Evolutionary conservation across 1,140 invertebrate species (phyloP).

Genomic region (Amphibalanus amphitrite): DNA sequence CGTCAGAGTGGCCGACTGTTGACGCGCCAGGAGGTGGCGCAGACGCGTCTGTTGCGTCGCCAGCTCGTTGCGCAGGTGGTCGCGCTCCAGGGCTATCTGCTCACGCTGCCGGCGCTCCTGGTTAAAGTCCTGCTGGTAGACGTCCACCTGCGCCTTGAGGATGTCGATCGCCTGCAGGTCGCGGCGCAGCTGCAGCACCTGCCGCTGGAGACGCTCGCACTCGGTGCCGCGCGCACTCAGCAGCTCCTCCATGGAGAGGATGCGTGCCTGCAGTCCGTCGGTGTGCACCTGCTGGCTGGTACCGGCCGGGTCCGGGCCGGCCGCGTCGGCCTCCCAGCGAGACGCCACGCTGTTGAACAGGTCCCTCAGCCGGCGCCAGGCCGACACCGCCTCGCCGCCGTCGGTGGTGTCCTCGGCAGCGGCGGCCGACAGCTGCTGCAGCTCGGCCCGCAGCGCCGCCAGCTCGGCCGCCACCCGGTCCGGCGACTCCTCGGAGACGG

Average conservation of each 20-base stretch:
- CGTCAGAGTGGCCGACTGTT: too few species aligned
- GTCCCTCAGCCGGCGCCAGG: neutral
- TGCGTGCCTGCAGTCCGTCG: neutral
- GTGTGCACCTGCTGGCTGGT: neutral
- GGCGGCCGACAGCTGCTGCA: neutral
- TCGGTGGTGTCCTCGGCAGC: neutral
- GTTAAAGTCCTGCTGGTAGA: neutral
- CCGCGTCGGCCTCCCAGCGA: neutral
- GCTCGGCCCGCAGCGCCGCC: neutral
- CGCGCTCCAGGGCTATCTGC: conserved; percentile 22
- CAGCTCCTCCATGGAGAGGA: neutral
- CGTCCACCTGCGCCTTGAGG: neutral
- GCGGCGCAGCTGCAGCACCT: neutral
- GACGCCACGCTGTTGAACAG: neutral
- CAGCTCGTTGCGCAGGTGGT: conserved; percentile 38
- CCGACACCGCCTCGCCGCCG: too few species aligned
- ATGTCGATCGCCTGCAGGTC: neutral
- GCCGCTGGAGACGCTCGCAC: neutral
- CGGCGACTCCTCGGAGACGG: too few species aligned
- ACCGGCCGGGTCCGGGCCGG: neutral
- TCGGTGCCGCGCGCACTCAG: neutral
- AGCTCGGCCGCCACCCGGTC: neutral
- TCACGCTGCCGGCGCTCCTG: neutral
- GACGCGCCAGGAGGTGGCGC: neutral
- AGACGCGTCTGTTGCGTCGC: neutral